phyloP scores from a whole-genome alignment of 2,113 vertebrate genomes.

The Planiliza haematocheilus region DNA sequence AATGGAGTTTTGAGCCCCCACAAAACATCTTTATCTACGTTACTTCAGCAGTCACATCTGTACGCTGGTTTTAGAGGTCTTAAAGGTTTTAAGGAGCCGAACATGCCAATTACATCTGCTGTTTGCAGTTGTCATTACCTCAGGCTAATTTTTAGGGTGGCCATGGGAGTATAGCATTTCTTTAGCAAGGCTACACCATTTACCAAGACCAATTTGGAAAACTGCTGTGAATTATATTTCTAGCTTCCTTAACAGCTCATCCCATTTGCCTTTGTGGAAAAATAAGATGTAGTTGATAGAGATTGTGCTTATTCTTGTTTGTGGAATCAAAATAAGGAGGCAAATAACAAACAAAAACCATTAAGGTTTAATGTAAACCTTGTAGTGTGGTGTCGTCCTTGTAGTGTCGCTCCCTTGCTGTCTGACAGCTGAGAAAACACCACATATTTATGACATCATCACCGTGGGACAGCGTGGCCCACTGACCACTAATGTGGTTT shows the following conservation, averaged over 20 bases:
- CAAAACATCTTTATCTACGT: background rate
- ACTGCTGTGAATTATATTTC: background rate
- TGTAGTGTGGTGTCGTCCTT: background rate
- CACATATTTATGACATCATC: constrained; percentile 57
- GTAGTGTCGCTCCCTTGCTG: background rate
- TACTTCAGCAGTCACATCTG: constrained; percentile 26
- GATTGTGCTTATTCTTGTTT: no score
- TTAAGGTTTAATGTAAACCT: background rate
- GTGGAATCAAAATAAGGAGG: no score
- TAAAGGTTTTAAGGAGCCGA: constrained; percentile 19
- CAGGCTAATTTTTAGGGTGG: constrained; percentile 22
- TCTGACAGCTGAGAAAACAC: constrained; percentile 53
- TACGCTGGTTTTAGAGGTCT: constrained; percentile 21
- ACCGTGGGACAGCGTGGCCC: constrained; percentile 31
- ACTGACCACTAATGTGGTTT: constrained; percentile 42
- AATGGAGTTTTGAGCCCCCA: constrained; percentile 2
- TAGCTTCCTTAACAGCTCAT: background rate
- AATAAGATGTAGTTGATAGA: background rate
- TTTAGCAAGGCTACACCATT: constrained; percentile 12
- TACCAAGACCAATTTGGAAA: constrained; percentile 9
- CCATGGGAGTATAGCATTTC: background rate
- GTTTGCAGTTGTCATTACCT: constrained; percentile 26
- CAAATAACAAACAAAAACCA: no score
- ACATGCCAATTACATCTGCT: constrained; percentile 34
- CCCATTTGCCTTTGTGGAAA: background rate